phyloP scores from a whole-genome alignment of 2,797 vertebrate genomes.

The Alfaro cultratus region DNA sequence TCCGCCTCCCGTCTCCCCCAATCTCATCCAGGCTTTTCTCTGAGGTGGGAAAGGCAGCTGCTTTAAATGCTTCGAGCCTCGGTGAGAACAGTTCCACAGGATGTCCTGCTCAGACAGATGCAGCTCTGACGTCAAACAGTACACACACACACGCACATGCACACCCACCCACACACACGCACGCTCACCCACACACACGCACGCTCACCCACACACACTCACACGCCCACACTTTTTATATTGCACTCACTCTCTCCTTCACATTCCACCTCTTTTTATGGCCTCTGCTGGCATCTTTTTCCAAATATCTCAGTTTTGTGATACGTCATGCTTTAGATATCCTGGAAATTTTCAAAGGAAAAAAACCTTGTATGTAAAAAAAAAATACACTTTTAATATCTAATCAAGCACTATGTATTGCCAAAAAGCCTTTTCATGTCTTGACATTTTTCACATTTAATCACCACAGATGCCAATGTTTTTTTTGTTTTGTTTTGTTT shows the following conservation, averaged over 20 bases:
- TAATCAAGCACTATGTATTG: background rate
- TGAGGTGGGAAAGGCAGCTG: conserved; percentile 42
- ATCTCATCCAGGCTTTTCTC: conserved; percentile 11
- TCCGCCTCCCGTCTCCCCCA: background rate
- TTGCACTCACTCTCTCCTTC: conserved; percentile 26
- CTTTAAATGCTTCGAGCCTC: conserved; percentile 63
- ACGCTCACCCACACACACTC: conserved; percentile 20
- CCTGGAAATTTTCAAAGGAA: conserved; percentile 22
- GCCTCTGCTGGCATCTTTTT: conserved; percentile 51
- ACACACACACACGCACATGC: conserved; percentile 19
- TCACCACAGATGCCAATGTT: background rate
- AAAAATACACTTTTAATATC: background rate
- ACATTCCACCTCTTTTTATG: conserved; percentile 46
- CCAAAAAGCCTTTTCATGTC: background rate
- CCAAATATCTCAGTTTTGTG: conserved; percentile 51
- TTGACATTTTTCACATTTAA: background rate
- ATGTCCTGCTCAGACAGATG: conserved; percentile 74
- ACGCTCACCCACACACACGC: conserved; percentile 9
- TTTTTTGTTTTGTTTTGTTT: background rate
- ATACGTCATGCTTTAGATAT: conserved; percentile 46
- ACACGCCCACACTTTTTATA: conserved; percentile 11
- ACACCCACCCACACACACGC: conserved; percentile 18
- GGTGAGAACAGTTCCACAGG: conserved; percentile 69
- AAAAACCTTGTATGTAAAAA: background rate
- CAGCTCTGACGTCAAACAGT: conserved; percentile 71